Base-by-base conservation (phyloP, 2,113 vertebrate genomes). In the Atractosteus spatula region DNA sequence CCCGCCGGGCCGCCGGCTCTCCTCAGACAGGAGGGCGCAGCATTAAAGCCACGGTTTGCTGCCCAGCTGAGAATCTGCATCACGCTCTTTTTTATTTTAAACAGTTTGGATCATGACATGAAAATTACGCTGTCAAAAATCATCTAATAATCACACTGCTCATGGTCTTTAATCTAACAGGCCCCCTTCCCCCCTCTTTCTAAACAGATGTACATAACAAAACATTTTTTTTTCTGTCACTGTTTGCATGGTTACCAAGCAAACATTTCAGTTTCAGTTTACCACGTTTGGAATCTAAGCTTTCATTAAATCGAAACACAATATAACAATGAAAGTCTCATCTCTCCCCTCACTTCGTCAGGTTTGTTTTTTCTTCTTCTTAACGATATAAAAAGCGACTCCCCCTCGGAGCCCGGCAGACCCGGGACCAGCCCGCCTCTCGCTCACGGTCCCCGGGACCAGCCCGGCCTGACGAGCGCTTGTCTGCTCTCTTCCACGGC, bases 1-100 rank as follows among this genome's bases (percentile, higher is more conserved):
- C 84, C 85, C 87, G 85, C 88, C 85, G 86, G 90, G 86, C 76
- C 3, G 66, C 17, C n/a, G 14, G 14, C 4, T 51, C 45, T 78
- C 82, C 79, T 80, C 78, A 79, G 79, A 84, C 82, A 82, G 81
- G 82, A 42, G 77, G 81, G 80, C 77, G 78, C 79, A 79, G 83
- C 82, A 87, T 79, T 77, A 76, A 29, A 81, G 59, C 71, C 42
- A 51, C 66, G 56, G 64, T 47, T 63, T 55, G 63, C 67, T 66
- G 59, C 43, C 55, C 8, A 63, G 68, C 47, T 55, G 66, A 56
- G 59, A 61, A 61, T 54, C 63, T 68, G 68, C 62, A 14, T 47
- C 14, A 16, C 67, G 73, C 71, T 80, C 62, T 29, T 29, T 29
- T 29, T n/a, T n/a, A n/a, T 51, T 51, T 72, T 59, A 75, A 61